phyloP scores from a whole-genome alignment of 2,113 vertebrate species.

The Hippocampus abdominalis region DNA sequence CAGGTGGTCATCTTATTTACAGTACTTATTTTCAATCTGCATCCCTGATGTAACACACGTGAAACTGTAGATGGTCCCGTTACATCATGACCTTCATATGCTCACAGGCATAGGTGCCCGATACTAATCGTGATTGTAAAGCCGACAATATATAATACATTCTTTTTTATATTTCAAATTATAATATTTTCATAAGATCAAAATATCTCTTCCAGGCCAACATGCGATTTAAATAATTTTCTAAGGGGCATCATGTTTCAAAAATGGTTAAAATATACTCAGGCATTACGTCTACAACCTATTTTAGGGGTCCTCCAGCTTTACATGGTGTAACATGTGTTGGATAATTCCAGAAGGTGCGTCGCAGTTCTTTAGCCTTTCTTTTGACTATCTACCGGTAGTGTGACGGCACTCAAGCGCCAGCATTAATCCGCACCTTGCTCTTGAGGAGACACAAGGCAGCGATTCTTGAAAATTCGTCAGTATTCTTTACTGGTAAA shows the following conservation, averaged over 20 bases:
- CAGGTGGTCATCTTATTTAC: background rate
- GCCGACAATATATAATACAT: accelerated
- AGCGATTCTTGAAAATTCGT: background rate
- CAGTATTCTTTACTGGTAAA: background rate
- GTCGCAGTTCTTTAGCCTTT: constrained; percentile 6
- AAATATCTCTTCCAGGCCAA: accelerated
- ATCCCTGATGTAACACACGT: constrained; percentile 52
- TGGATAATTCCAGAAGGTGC: constrained; percentile 69
- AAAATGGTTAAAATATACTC: background rate
- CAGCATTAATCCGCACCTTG: background rate
- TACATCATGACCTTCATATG: constrained; percentile 71
- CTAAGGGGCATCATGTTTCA: background rate
- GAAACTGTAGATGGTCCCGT: constrained; percentile 27
- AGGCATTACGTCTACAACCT: constrained; percentile 24
- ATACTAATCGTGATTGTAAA: background rate
- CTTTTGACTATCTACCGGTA: background rate
- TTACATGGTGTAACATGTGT: constrained; percentile 64
- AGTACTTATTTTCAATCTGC: background rate
- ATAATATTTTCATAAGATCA: accelerated
- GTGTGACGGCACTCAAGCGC: accelerated
- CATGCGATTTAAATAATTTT: background rate
- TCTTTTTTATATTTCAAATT: accelerated
- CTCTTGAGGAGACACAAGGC: background rate
- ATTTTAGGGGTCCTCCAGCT: constrained; percentile 32
- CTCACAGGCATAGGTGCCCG: constrained; percentile 32